phyloP scores from a whole-genome alignment of 2,113 vertebrate genomes.

The Microcebus ravelobensis region DNA sequence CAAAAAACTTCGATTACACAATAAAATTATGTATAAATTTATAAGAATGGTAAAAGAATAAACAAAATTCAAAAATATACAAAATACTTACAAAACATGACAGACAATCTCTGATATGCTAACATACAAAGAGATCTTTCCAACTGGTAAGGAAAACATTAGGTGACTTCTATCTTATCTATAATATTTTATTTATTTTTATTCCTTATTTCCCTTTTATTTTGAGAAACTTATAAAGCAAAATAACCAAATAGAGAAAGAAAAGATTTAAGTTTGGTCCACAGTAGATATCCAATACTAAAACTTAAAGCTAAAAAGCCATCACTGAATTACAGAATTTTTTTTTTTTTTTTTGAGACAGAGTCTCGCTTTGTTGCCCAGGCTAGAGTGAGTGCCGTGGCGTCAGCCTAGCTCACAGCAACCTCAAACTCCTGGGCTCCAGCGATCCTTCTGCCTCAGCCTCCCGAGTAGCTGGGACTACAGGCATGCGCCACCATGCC shows the following conservation, averaged over 20 bases:
- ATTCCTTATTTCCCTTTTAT: background rate
- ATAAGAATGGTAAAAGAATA: background rate
- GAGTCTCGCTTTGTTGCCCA: too few relatives aligned
- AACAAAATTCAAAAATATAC: background rate
- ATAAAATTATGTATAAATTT: background rate
- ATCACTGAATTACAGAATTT: background rate
- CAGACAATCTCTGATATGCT: background rate
- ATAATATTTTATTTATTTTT: conserved; percentile 4
- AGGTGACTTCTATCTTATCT: background rate
- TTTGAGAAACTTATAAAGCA: background rate
- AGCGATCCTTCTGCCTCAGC: too few relatives aligned
- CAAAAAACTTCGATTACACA: background rate
- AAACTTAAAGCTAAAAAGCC: background rate
- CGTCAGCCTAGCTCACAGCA: too few relatives aligned
- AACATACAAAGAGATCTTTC: background rate
- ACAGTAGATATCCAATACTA: background rate
- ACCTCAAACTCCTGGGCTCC: too few relatives aligned
- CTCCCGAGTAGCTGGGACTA: too few relatives aligned
- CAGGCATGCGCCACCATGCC: too few relatives aligned
- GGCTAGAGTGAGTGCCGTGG: too few relatives aligned
- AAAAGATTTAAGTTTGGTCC: background rate
- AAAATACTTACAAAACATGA: background rate
- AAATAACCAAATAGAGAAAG: background rate
- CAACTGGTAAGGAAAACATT: background rate
- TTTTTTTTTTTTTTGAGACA: too few relatives aligned